These are phyloP conservation scores for Choloepus hoffmanni DNA, from an alignment of 2,113 vertebrate genomes.

Conservation along the genomic window DNA sequence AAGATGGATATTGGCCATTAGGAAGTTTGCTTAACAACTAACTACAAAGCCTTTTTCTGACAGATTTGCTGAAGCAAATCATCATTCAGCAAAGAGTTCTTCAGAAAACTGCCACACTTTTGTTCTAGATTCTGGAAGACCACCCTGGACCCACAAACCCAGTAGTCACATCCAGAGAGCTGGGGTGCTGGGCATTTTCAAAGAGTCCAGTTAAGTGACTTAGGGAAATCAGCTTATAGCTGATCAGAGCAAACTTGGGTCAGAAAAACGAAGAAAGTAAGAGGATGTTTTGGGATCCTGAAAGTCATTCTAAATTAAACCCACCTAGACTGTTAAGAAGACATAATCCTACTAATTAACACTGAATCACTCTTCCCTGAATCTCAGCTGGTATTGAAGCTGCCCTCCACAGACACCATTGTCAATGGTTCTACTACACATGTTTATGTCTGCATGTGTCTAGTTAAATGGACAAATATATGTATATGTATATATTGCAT, in stretches of 20 bases:
- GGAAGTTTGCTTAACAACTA: background rate
- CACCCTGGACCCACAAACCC: background rate
- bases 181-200: background rate
- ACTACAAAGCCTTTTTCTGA: background rate
- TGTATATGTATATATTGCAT: background rate
- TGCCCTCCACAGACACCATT: background rate
- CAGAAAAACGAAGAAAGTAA: background rate
- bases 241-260: background rate
- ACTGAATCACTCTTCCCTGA: background rate
- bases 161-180: background rate
- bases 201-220: background rate
- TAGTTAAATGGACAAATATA: background rate
- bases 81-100: background rate
- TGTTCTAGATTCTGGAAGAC: background rate
- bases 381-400: background rate
- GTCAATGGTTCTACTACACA: background rate
- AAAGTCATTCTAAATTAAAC: background rate
- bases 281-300: background rate
- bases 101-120: conserved; percentile 5
- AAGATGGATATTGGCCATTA: background rate
- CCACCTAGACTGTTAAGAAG: background rate
- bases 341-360: background rate
- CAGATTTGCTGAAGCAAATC: background rate
- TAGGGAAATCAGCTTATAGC: background rate
- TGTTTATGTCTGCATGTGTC: background rate